Evolutionary conservation across 30 jellyfish, hydroid and myxozoan genomes (phyloP), one percentile per base, ranked within the genome.

Genomic region (Phacellophora camtschatica): DNA sequence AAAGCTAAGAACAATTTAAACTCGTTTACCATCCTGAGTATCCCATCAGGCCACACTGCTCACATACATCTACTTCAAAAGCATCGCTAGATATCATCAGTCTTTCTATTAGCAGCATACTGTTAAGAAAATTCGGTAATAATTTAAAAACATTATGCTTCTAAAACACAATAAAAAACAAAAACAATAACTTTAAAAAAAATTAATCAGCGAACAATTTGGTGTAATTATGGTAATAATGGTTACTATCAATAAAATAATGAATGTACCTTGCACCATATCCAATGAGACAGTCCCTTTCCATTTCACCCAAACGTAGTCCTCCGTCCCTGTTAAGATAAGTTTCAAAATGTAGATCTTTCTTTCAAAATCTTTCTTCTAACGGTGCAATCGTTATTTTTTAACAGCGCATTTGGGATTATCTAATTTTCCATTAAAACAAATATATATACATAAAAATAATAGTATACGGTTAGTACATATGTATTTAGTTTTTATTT

Each of bases 1-100:
- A 3, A 45, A 50, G 43, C 13, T 35, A 33, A 32, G 30, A 31
- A 66, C 2, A 37, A 3, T 12, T 5, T 7, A 27, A 15, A n/a
- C 4, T 31, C 13, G 23, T 83, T 49, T 74, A 95, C 99, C 99
- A 95, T 71, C 93, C 98, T 5, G 98, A 95, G 74, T 95, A 95
- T 8, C 98, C 99, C 66, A 95, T 74, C 16, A 95, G 89, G n/a
- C 99, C 99, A 89, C 99, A 95, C 50, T 95, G 65, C 41, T 96
- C 96, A 71, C 99, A 95, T 54, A 95, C 97, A 70, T 95, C 99
- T 23, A 95, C 94, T 78, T 89, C 95, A 75, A 85, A 88, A 7
- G 98, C 99, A 85, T 95, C 99, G 79, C 99, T 95, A 3, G 99
- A 95, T 11, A 95, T 88, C 99, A 95, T 95, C 30, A 95, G 88